A percentile compares a stretch with the other conserved stretches of the same genome.
Evolutionary conservation across 2,888 invertebrate genomes (phyloP).

Genomic region (Diplazon laetatorius): DNA sequence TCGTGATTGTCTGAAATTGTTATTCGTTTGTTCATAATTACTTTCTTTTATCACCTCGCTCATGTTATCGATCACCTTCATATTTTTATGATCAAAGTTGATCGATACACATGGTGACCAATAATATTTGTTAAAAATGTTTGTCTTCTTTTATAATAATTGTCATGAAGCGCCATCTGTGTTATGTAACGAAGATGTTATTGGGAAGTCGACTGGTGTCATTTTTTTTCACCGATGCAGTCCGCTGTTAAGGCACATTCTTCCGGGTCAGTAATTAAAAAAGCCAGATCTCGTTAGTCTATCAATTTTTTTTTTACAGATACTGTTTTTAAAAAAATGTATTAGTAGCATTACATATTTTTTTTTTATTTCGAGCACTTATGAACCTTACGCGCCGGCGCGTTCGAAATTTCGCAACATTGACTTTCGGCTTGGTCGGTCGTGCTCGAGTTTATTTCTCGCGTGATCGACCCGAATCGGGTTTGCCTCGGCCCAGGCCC

Average conservation of each 20-base stretch:
- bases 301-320: constrained; percentile 40
- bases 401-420: constrained; percentile 58
- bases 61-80: no score
- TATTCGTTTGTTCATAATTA: constrained; percentile 65
- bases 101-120: no score
- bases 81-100: no score
- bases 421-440: constrained; percentile 42
- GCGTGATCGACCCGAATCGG: constrained; percentile 68
- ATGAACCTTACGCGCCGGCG: constrained; percentile 36
- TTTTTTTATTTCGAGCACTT: constrained; percentile 48
- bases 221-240: constrained; percentile 18
- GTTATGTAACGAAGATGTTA: no score
- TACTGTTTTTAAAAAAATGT: neutral
- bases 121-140: no score
- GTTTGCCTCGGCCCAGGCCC: constrained; percentile 69
- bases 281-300: constrained; percentile 28
- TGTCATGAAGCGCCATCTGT: no score
- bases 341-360: neutral
- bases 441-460: constrained; percentile 53
- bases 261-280: constrained; percentile 29
- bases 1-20: constrained; percentile 77
- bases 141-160: no score
- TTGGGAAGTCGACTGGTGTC: no score
- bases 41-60: constrained; percentile 35
- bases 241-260: no score